Conservation (phyloP, 1,140 invertebrate genomes). For the Chionoecetes opilio region DNA sequence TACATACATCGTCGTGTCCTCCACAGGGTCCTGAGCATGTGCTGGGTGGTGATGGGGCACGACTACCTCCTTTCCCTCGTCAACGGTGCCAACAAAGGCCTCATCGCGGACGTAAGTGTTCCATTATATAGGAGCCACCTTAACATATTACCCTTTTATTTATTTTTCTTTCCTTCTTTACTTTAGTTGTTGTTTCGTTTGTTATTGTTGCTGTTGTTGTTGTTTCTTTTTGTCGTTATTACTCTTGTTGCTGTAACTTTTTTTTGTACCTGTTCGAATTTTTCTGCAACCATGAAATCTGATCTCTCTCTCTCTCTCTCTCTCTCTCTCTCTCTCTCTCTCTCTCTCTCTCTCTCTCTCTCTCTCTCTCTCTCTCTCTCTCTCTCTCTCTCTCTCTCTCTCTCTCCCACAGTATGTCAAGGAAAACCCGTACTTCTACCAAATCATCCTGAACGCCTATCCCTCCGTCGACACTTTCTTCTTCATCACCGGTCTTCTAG, state of each 20-base stretch:
- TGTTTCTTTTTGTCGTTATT: too few relatives aligned
- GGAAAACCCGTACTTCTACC: background rate
- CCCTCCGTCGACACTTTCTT: constrained; percentile 77
- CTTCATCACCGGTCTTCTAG: constrained; percentile 73
- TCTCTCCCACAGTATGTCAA: background rate
- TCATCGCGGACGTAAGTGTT: background rate
- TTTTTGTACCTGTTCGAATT: too few relatives aligned
- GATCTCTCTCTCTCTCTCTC: background rate
- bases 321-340: background rate
- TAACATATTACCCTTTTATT: too few relatives aligned
- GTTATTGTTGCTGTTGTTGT: too few relatives aligned
- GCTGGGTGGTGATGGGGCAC: constrained; percentile 48
- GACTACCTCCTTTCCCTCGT: background rate
- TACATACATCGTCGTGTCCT: too few relatives aligned
- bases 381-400: too few relatives aligned
- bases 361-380: too few relatives aligned
- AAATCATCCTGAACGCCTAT: constrained; percentile 55
- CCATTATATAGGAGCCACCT: background rate
- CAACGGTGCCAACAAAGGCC: background rate
- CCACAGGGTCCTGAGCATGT: constrained; percentile 48
- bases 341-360: too few relatives aligned
- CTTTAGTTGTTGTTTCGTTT: background rate
- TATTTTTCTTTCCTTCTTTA: background rate
- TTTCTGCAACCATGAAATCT: background rate
- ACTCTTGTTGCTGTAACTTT: too few relatives aligned